These are phyloP conservation scores for Zhuqinia jingwanae DNA, from an alignment of 2,888 invertebrate species.

Conservation along the genomic window DNA sequence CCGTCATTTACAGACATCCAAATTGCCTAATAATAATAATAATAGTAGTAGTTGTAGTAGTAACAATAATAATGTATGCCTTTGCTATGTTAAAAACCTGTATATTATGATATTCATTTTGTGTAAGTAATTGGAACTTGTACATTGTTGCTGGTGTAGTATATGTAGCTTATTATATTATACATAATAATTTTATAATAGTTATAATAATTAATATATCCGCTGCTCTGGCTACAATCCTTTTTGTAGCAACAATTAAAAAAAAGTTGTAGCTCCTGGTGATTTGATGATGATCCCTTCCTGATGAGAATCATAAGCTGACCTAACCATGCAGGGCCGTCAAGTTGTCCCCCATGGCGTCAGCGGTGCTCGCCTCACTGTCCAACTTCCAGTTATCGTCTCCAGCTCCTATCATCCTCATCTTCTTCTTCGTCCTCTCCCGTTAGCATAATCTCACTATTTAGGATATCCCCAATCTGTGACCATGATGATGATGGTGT, in stretches of 20 bases:
- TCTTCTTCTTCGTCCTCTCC: slow-evolving; percentile 94
- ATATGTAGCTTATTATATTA: neutral
- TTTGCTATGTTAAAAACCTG: neutral
- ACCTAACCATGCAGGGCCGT: no score
- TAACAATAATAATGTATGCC: neutral
- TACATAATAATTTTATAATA: neutral
- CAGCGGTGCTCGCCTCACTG: no score
- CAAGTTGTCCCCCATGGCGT: no score
- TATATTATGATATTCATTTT: neutral
- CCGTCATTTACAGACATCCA: no score
- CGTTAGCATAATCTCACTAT: slow-evolving; percentile 88
- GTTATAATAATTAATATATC: neutral
- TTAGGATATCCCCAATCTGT: slow-evolving; percentile 81
- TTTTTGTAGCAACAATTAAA: no score
- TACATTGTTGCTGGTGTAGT: slow-evolving; percentile 30
- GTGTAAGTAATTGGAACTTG: slow-evolving; percentile 17
- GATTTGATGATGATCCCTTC: no score
- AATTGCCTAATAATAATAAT: no score
- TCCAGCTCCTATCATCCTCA: slow-evolving; percentile 93
- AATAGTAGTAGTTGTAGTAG: no score
- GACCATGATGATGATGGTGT: slow-evolving; percentile 11
- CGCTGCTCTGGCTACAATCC: neutral
- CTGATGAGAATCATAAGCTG: no score
- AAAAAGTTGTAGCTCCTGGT: no score
- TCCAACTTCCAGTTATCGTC: slow-evolving; percentile 85